Base-by-base conservation (phyloP, 2,888 invertebrate species). In the Troides oblongomaculatus region DNA sequence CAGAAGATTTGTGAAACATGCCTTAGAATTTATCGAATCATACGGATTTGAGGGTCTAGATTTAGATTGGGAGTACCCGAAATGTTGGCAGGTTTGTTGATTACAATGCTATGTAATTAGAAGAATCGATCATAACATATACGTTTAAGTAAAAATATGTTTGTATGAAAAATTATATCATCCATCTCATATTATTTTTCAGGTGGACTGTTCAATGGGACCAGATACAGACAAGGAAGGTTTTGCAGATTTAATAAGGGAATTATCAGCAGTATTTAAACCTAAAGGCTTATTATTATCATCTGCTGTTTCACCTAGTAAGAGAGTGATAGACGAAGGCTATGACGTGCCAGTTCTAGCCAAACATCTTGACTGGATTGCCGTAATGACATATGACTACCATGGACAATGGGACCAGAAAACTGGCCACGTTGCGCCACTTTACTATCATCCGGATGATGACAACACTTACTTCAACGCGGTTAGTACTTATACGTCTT, bases 51-150 rank as follows among this genome's bases (percentile, higher is more conserved):
- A 98, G 80, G 98, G 98, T n/a, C 90, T 98, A n/a, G 98, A 98
- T 84, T 90, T 98, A 64, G 98, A 98, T 81, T 98, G 98, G 98
- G 98, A 98, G 81, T 98, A 98, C 86, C 98, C 98, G 0, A 96
- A 96, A 81, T 97, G 96, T 78, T 96, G 96, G 96, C 97, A 97
- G 94, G 96, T 95, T 60, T 1, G 71, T 72, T 30, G 30, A 62
- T 79, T 21, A n/a, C 18, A 14, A 39, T 50, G 50, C 50, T 17
- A 50, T 50, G 18, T 2, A 50, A 12, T 17, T 50, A 50, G 5
- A 50, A 50, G 14, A 18, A 50, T 50, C 17, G 36, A 60, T 7
- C 6, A 60, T 23, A 17, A 30, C 30, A 30, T 30, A 3, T 3
- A 58, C 4, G 25, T 58, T 25, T 25, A 12, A 58, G 25, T 65